Evolutionary conservation across 2,113 vertebrate species (phyloP).

Genomic region (Anarhynchus alexandrinus): DNA sequence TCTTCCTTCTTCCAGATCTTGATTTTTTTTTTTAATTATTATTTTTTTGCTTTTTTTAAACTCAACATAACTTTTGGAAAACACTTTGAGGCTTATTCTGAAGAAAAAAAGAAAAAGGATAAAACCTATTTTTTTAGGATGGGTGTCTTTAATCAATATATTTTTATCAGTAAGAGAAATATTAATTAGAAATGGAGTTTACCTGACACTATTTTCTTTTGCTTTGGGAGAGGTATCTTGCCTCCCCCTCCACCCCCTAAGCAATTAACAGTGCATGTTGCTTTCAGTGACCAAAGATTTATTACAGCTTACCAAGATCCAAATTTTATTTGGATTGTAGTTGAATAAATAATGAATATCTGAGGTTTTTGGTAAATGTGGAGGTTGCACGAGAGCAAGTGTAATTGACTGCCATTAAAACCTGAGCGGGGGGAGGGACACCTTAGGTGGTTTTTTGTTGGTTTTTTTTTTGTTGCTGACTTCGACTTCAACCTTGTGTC

Average conservation of each 20-base stretch:
- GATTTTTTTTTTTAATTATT: not conserved
- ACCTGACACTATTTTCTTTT: not conserved
- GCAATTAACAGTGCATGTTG: not conserved
- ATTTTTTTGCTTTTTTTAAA: not conserved
- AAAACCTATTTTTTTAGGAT: accelerated
- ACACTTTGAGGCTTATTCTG: not conserved
- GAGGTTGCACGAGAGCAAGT: not conserved
- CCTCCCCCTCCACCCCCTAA: accelerated
- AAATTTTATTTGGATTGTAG: not conserved
- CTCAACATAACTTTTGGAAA: not conserved
- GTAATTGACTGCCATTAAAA: not conserved
- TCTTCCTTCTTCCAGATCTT: not conserved
- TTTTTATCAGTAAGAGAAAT: not conserved
- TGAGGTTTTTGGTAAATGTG: not conserved
- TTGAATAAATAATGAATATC: not conserved
- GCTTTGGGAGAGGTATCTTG: not conserved
- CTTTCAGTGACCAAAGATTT: not conserved
- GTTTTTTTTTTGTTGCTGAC: not conserved
- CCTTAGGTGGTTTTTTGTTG: not conserved
- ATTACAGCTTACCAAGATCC: not conserved
- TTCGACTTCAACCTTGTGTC: not conserved
- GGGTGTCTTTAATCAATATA: not conserved
- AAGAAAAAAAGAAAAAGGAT: not conserved
- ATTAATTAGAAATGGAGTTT: not conserved
- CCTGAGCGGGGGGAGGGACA: accelerated